These are phyloP conservation scores for Endotricha flammealis DNA, from an alignment of 2,888 invertebrate species.

Conservation along the genomic window DNA sequence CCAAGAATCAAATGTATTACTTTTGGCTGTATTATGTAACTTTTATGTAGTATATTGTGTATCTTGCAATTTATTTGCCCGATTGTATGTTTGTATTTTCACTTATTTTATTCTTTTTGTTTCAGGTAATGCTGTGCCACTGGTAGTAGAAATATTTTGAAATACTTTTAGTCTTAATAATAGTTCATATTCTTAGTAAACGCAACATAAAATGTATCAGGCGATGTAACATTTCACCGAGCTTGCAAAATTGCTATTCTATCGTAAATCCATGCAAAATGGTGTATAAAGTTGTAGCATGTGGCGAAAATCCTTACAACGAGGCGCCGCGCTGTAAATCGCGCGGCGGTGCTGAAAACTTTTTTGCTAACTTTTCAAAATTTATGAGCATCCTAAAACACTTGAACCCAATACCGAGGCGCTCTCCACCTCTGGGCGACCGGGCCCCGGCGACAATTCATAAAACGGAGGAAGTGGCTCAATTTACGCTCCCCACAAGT, in stretches of 20 bases:
- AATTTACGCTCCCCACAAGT: slow-evolving; percentile 25
- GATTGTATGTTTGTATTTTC: too few species aligned
- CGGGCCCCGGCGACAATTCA: slow-evolving; percentile 24
- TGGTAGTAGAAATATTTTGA: too few species aligned
- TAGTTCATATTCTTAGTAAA: too few species aligned
- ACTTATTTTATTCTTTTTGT: too few species aligned
- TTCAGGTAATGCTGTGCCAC: too few species aligned
- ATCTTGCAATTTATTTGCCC: too few species aligned
- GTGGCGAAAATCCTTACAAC: neutral
- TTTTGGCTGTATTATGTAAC: too few species aligned
- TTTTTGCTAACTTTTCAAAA: slow-evolving; percentile 12
- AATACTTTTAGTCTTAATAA: too few species aligned
- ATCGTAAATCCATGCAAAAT: neutral
- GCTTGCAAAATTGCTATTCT: neutral
- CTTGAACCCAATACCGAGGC: slow-evolving; percentile 18
- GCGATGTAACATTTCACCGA: neutral
- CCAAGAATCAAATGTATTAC: too few species aligned
- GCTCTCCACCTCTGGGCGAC: slow-evolving; percentile 14
- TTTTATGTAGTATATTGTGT: too few species aligned
- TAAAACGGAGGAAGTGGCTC: slow-evolving; percentile 31
- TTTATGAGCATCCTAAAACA: slow-evolving; percentile 17
- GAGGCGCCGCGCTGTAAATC: neutral
- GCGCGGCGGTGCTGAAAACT: neutral
- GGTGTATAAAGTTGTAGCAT: neutral
- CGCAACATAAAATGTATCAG: neutral